These are phyloP conservation scores for Montifringilla adamsi DNA, from an alignment of 2,113 vertebrate genomes.

Conservation along the genomic window DNA sequence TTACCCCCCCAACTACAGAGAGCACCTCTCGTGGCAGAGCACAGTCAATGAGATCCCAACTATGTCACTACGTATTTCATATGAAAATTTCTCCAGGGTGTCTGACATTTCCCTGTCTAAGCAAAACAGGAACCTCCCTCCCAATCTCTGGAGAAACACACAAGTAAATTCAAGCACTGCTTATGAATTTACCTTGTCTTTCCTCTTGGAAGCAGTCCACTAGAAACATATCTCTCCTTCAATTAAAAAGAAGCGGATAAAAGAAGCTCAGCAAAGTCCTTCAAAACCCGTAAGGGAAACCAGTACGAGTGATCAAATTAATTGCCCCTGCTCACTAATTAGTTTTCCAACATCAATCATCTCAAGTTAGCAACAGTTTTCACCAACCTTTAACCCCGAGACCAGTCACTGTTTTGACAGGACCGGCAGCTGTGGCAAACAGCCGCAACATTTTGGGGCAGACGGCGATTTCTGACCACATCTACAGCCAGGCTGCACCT, in stretches of 20 bases:
- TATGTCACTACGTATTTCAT: neutral
- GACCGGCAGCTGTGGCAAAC: constrained; percentile 65
- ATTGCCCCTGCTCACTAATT: constrained; percentile 65
- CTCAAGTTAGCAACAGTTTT: constrained; percentile 70
- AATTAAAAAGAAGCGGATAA: neutral
- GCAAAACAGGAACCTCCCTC: neutral
- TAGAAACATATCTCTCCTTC: neutral
- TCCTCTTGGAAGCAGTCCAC: neutral
- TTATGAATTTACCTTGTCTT: neutral
- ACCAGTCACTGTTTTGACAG: constrained; percentile 69
- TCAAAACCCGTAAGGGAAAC: constrained; percentile 39
- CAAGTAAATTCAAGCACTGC: neutral
- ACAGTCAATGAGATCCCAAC: neutral
- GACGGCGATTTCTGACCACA: constrained; percentile 68
- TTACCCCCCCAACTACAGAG: neutral
- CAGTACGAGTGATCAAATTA: constrained; percentile 45
- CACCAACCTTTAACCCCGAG: constrained; percentile 67
- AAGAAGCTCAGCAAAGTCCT: constrained; percentile 9
- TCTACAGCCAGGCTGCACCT: constrained; percentile 44
- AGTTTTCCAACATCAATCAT: constrained; percentile 65
- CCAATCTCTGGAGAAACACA: neutral
- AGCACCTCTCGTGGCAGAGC: neutral
- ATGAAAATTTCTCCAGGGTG: neutral
- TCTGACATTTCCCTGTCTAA: neutral
- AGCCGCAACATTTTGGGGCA: constrained; percentile 60